phyloP scores from a whole-genome alignment of 2,113 vertebrate genomes.

The Oceanodroma tethys region DNA sequence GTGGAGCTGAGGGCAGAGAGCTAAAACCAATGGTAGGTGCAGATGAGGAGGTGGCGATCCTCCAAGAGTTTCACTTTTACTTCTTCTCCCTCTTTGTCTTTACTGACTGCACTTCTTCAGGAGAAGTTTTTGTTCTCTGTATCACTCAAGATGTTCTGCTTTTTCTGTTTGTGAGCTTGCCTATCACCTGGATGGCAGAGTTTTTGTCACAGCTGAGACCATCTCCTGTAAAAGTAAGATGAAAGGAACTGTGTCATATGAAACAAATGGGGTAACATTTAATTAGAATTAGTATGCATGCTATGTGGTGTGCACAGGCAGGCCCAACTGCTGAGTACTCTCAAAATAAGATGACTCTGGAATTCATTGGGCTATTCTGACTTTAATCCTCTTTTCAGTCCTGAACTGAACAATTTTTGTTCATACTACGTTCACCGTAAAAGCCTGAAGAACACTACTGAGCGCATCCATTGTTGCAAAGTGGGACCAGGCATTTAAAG shows the following conservation, averaged over 20 bases:
- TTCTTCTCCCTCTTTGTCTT: conserved; percentile 90
- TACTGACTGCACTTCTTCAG: conserved; percentile 89
- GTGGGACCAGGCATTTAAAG: conserved; percentile 6
- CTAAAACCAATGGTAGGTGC: conserved; percentile 99
- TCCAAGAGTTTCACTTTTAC: conserved; percentile 93
- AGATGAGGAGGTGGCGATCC: conserved; percentile 79
- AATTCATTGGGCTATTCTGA: neutral
- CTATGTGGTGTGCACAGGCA: neutral
- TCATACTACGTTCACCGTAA: neutral
- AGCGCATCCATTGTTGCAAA: neutral
- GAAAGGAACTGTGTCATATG: conserved; percentile 68
- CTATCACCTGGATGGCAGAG: conserved; percentile 90
- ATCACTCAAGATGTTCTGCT: conserved; percentile 91
- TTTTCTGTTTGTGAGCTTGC: conserved; percentile 92
- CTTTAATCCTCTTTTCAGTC: neutral
- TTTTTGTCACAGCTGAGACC: conserved; percentile 85
- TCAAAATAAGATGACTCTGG: conserved; percentile 1
- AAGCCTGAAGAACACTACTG: conserved; percentile 34
- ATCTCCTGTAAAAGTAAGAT: conserved; percentile 81
- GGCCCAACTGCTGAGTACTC: neutral
- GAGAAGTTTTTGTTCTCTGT: conserved; percentile 84
- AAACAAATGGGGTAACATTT: neutral
- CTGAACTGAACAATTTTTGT: neutral
- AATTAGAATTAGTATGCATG: neutral
- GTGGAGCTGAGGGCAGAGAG: conserved; percentile 84